Percentiles rank a stretch among this genome's conserved stretches.
Evolutionary conservation across 2,113 vertebrate genomes (phyloP).

Genomic region (Bagarius yarrelli): DNA sequence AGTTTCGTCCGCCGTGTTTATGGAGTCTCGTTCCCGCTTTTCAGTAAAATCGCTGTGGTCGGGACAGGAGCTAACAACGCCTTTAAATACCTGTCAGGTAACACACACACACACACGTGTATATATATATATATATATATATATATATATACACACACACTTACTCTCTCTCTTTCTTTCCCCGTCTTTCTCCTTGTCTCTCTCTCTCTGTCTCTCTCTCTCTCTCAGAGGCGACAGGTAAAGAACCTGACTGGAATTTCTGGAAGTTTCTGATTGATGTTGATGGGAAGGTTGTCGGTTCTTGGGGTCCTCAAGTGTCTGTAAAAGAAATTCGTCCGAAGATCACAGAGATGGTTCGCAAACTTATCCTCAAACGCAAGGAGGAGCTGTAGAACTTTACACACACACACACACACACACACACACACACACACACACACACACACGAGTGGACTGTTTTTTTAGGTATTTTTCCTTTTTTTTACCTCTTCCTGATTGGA

Average conservation of each 20-base stretch:
- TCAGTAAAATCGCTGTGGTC: constrained; percentile 87
- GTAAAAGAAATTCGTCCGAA: constrained; percentile 84
- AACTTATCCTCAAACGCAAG: constrained; percentile 89
- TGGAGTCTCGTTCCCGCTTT: constrained; percentile 88
- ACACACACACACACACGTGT: constrained; percentile 50
- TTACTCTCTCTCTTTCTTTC: neutral
- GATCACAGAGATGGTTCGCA: constrained; percentile 83
- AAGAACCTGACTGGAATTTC: constrained; percentile 97
- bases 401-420: neutral
- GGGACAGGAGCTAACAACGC: constrained; percentile 86
- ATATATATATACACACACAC: too few relatives aligned
- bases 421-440: neutral
- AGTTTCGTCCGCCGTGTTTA: constrained; percentile 85
- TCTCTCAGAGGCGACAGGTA: constrained; percentile 79
- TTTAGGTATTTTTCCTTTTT: neutral
- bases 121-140: too few relatives aligned
- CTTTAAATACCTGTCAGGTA: constrained; percentile 86
- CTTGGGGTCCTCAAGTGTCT: constrained; percentile 85
- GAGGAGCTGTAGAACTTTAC: constrained; percentile 78
- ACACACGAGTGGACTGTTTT: neutral
- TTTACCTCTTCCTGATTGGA: neutral
- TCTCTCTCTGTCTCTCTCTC: neutral
- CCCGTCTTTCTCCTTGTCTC: too few relatives aligned
- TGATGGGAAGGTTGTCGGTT: constrained; percentile 82
- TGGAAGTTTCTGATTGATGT: constrained; percentile 93